Evolutionary conservation across 2,797 vertebrate species (phyloP), one percentile per base, ranked within the genome.

Genomic region (Nyctibius grandis): DNA sequence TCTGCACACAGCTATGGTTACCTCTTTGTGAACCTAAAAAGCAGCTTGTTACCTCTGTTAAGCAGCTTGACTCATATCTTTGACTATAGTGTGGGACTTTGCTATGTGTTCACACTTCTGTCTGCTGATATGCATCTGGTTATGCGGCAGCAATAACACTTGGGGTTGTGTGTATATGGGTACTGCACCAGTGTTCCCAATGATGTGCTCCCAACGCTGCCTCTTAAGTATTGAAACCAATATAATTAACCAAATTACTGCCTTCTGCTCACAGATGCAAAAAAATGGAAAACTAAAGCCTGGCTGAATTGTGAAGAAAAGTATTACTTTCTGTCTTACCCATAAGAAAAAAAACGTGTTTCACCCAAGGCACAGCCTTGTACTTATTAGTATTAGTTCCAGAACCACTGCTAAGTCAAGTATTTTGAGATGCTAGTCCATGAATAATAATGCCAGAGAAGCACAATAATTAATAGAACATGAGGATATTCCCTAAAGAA

Each of bases 381-480:
- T 96, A 96, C 90, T 97, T 97, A 96, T 96, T 97, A 98, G 95
- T 93, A 97, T 97, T 97, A 97, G 97, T 97, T 98, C 96, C 97
- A 98, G 95, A 96, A 85, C 88, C 91, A 95, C 93, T 95, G 93
- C 95, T 93, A 97, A 98, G 94, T 97, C 96, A 96, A 98, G 97
- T 98, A 97, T 97, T 97, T 97, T 96, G 97, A 96, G 90, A 97
- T 96, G 93, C 47, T 61, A 94, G 85, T 61, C 93, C 81, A 91
- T 98, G 98, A 97, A 98, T 98, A 97, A 97, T 97, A 97, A 98
- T 98, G 89, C 44, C 83, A 93, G 59, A 19, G 93, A 97, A 96
- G 94, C 97, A 94, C 92, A 97, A 95, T 97, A 98, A 98, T 97
- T 98, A 98, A 98, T 96, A 97, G 95, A 98, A 97, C 92, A 98